Evolutionary conservation across 2,113 vertebrate genomes (phyloP), one percentile per base, ranked within the genome.

Genomic region (Gallinago media): DNA sequence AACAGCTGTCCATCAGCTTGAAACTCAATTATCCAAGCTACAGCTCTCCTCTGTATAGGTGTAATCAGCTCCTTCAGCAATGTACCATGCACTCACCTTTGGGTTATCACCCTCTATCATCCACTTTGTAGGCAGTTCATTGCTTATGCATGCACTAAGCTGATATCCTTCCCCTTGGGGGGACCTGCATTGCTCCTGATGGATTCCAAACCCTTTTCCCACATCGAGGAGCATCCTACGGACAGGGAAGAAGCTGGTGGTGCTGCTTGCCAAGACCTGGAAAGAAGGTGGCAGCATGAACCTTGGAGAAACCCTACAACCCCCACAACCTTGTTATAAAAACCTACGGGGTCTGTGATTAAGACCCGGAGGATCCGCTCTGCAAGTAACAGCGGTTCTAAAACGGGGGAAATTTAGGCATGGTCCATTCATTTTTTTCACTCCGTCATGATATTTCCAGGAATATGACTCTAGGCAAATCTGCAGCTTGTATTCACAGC

Each of bases 371-470:
- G 49, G 29, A 25, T 88, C 29, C 2, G 2, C 36, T 25, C 49
- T 66, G 46, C n/a, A 4, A 31, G 47, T 19, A 11, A 6, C 12
- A 6, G 17, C 0, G 0, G 23, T 26, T 62, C 62, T 62, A 31
- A 46, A 70, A 3, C 0, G 0, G 20, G 21, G 23, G 4, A 50
- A 52, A 73, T 36, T 4, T 5, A 27, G 4, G 16, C 65, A n/a
- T 6, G 50, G 40, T 32, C 76, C 3, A 0, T 38, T 61, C 42
- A 12, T 40, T 81, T 66, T 38, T 59, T 52, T 59, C 31, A 25
- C 26, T 54, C 34, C 1, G 1, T 29, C 40, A 8, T 25, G 26
- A 2, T 56, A 32, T 83, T 93, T 86, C 86, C 75, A 91, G 80
- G 87, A 80, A 84, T 63, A n/a, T 31, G 22, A 65, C 90, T 86